Evolutionary conservation across 2,797 vertebrate genomes (phyloP).

Genomic region (Sparidentex hasta): DNA sequence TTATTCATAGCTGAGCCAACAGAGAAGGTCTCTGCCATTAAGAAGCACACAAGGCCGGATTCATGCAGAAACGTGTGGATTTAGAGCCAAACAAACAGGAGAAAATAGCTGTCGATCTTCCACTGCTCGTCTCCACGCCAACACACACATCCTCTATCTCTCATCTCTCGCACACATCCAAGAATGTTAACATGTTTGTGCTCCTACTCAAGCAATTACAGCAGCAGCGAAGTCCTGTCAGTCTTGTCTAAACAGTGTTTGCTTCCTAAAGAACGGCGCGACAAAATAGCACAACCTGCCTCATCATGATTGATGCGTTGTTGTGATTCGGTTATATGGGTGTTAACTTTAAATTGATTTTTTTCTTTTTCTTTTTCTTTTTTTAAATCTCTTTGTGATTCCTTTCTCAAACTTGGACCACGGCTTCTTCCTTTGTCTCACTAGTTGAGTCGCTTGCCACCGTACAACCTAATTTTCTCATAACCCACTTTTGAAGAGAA

Average conservation of each 20-base stretch:
- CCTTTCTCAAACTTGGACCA: slow-evolving; percentile 29
- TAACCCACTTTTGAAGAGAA: slow-evolving; percentile 79
- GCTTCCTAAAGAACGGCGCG: not conserved
- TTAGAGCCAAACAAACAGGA: slow-evolving; percentile 82
- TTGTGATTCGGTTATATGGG: not conserved
- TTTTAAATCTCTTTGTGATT: not conserved
- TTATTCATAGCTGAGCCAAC: slow-evolving; percentile 95
- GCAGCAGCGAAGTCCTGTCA: slow-evolving; percentile 7
- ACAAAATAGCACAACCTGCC: slow-evolving; percentile 1
- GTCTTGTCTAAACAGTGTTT: slow-evolving; percentile 13
- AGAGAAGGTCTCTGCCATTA: slow-evolving; percentile 81
- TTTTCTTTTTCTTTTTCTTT: too few relatives aligned
- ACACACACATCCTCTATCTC: slow-evolving; percentile 9
- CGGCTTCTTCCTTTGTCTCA: slow-evolving; percentile 69
- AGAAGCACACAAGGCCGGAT: slow-evolving; percentile 85
- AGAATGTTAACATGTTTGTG: slow-evolving; percentile 9
- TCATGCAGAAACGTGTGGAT: slow-evolving; percentile 82
- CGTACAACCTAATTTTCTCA: slow-evolving; percentile 74
- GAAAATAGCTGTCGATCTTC: slow-evolving; percentile 77
- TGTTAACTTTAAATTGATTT: not conserved
- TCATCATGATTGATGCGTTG: slow-evolving; percentile 3
- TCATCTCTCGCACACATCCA: slow-evolving; percentile 2
- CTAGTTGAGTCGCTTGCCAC: slow-evolving; percentile 42
- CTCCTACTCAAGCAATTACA: slow-evolving; percentile 12
- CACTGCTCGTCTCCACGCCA: slow-evolving; percentile 37